Evolutionary conservation across 1,140 invertebrate genomes (phyloP).

Genomic region (Mactra quadrangularis): DNA sequence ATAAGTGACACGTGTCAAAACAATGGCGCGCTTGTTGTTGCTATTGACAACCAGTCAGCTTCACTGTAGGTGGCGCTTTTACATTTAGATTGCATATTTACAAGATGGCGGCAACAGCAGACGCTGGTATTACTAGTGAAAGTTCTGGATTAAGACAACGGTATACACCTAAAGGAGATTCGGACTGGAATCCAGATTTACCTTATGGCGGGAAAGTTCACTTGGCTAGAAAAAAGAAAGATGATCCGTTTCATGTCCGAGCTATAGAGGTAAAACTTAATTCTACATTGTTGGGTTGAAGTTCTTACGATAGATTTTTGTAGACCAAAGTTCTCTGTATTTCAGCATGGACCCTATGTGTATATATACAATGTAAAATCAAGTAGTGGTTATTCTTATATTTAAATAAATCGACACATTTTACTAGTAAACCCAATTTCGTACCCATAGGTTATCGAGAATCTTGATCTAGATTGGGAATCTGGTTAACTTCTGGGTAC

Average conservation of each 20-base stretch:
- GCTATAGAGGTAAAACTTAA: conserved; percentile 81
- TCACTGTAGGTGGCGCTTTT: conserved; percentile 30
- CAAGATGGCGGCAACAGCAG: conserved; percentile 63
- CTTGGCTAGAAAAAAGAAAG: conserved; percentile 84
- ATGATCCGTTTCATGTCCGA: conserved; percentile 80
- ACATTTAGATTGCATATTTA: background rate
- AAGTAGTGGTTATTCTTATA: no score
- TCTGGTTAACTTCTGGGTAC: no score
- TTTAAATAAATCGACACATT: no score
- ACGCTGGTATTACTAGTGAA: conserved; percentile 48
- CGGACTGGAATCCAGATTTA: conserved; percentile 82
- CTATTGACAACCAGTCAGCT: conserved; percentile 36
- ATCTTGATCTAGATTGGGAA: no score
- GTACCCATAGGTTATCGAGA: no score
- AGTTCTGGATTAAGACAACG: conserved; percentile 64
- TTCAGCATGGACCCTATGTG: no score
- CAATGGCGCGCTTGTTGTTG: conserved; percentile 24
- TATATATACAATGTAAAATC: no score
- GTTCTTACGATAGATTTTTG: no score
- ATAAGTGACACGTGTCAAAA: no score
- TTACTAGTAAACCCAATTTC: no score
- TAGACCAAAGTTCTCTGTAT: no score
- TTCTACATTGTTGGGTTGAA: no score
- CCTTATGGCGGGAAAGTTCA: conserved; percentile 85
- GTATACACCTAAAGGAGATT: conserved; percentile 57